A percentile compares a stretch with the other conserved stretches of the same genome.
Evolutionary conservation across 2,888 invertebrate genomes (phyloP).

Genomic region (Ceratothoa steindachneri): DNA sequence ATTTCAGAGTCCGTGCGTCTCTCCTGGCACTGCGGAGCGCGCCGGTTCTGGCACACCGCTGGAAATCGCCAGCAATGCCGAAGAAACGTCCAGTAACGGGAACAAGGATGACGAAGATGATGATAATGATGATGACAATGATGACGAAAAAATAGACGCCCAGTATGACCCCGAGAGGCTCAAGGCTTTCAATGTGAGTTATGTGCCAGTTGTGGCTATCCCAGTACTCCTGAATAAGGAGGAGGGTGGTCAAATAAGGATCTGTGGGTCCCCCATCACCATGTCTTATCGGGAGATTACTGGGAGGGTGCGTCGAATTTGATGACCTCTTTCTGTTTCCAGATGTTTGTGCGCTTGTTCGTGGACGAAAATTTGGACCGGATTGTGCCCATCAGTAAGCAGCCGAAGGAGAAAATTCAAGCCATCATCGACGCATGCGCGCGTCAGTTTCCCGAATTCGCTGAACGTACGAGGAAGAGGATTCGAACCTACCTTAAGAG

Average conservation of each 20-base stretch:
- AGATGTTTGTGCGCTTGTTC: constrained; percentile 97
- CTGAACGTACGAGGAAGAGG: constrained; percentile 87
- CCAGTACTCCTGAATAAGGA: constrained; percentile 4
- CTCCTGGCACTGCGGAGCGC: constrained; percentile 38
- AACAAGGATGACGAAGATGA: constrained; percentile 48
- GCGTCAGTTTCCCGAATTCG: constrained; percentile 93
- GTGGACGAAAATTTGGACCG: constrained; percentile 95
- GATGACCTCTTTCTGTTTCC: too few relatives aligned
- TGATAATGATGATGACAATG: constrained; percentile 50
- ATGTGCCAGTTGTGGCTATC: too few relatives aligned
- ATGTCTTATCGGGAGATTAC: not conserved
- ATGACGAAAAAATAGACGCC: constrained; percentile 54
- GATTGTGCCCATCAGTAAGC: constrained; percentile 94
- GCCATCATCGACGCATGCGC: constrained; percentile 96
- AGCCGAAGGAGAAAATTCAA: constrained; percentile 95
- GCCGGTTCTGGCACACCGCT: constrained; percentile 38
- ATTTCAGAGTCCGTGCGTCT: constrained; percentile 41
- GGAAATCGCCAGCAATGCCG: constrained; percentile 43
- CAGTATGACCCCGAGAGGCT: constrained; percentile 56
- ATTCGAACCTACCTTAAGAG: constrained; percentile 89
- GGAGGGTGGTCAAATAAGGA: not conserved
- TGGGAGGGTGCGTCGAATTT: too few relatives aligned
- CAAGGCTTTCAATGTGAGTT: constrained; percentile 58
- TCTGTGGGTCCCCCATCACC: not conserved
- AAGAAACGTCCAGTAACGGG: constrained; percentile 47